These are phyloP conservation scores for Lophius piscatorius DNA, from an alignment of 2,113 vertebrate species.

Conservation along the genomic window DNA sequence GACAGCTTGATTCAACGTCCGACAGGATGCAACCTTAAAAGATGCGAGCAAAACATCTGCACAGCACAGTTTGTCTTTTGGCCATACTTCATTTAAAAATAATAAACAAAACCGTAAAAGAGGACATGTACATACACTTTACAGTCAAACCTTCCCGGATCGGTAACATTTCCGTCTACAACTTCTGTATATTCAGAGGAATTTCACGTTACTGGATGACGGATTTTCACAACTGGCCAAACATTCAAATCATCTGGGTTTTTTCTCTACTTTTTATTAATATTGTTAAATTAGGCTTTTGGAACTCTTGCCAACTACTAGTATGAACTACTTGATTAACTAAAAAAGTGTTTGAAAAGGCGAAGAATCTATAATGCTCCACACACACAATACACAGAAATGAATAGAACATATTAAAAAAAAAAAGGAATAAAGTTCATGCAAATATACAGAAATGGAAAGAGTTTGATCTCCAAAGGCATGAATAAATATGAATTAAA, in stretches of 20 bases:
- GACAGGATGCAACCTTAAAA: slow-evolving; percentile 42
- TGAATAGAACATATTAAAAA: no score
- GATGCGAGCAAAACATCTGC: slow-evolving; percentile 51
- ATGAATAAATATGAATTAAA: no score
- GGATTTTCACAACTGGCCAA: slow-evolving; percentile 15
- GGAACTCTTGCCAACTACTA: no score
- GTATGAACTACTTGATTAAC: no score
- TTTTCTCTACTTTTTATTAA: no score
- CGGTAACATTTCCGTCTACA: not conserved
- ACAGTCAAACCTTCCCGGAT: slow-evolving; percentile 9
- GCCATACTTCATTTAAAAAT: slow-evolving; percentile 48
- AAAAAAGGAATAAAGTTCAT: no score
- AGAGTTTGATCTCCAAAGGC: no score
- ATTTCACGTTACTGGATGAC: slow-evolving; percentile 41
- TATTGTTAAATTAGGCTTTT: no score
- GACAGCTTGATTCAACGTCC: slow-evolving; percentile 28
- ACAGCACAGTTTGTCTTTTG: slow-evolving; percentile 45
- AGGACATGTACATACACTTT: slow-evolving; percentile 20
- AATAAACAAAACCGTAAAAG: slow-evolving; percentile 50
- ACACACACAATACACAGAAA: no score
- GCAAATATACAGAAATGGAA: no score
- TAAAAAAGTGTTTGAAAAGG: no score
- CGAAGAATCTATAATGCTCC: no score
- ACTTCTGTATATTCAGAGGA: not conserved
- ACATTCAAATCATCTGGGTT: slow-evolving; percentile 2